Evolutionary conservation across 2,797 vertebrate species (phyloP), one percentile per base, ranked within the genome.

Genomic region (Micrastur ruficollis): DNA sequence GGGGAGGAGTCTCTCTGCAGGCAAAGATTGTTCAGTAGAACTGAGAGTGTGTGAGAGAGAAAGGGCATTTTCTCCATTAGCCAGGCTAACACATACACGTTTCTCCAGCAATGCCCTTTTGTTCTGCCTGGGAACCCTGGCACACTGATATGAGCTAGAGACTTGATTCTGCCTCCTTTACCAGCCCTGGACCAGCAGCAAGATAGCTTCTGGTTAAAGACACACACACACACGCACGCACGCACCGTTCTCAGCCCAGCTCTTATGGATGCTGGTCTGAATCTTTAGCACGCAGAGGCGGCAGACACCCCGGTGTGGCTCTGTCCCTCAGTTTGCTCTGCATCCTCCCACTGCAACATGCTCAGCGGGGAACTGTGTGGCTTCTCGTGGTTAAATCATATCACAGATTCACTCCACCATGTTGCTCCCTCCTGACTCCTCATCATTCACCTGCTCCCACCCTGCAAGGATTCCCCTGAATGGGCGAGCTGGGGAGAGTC

Each of bases 361-460:
- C 42, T 46, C 8, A 3, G 36, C 47, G 61, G 40, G 56, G n/a
- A 86, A 32, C 36, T 1, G 5, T 0, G 0, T 2, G 47, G 47
- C 15, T 86, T 31, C 44, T 34, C 0, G 0, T 27, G 53, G 8
- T 42, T 70, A 82, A 89, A 82, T 59, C 50, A 2, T 3, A 42
- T 15, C 40, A 26, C 31, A 56, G 52, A 44, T 17, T 38, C 46
- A 40, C 17, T 50, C 46, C 14, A 9, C 3, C 13, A 14, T 4
- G 36, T 70, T 85, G 61, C 27, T 90, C 25, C n/a, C n/a, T 74
- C 46, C 31, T 3, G 14, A n/a, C 32, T 31, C 34, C 31, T 70
- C 46, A 55, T 38, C 40, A 17, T 20, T 71, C 18, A 46, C 8
- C 52, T 52, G n/a, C 26, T 95, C 68, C 62, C 59, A 50, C n/a